These are phyloP conservation scores for Haemorhous mexicanus DNA, from an alignment of 2,113 vertebrate species.

Conservation along the genomic window DNA sequence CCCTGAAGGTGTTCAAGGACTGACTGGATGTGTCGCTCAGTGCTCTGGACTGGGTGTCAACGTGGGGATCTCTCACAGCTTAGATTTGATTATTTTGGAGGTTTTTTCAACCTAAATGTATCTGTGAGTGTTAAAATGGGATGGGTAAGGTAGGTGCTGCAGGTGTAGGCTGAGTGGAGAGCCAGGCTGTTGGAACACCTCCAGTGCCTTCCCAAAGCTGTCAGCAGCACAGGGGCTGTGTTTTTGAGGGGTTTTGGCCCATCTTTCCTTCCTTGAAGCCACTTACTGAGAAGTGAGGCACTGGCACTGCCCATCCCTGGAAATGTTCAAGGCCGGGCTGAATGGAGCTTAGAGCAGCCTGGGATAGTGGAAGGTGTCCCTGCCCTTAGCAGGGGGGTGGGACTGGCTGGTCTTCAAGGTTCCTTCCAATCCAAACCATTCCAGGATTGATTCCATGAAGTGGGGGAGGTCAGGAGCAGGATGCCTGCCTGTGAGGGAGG, in stretches of 20 bases:
- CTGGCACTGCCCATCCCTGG: neutral
- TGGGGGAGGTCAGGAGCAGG: neutral
- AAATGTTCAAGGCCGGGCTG: neutral
- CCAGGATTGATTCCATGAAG: neutral
- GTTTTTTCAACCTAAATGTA: neutral
- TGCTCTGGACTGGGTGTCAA: neutral
- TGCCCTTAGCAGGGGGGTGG: neutral
- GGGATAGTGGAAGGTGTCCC: neutral
- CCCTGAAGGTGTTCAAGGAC: neutral
- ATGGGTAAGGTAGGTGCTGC: neutral
- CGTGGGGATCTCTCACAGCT: too few species aligned
- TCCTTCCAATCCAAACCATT: neutral
- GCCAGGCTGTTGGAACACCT: neutral
- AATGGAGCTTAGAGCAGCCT: neutral
- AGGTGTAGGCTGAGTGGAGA: neutral
- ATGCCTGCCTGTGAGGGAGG: accelerated
- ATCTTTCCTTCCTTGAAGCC: neutral
- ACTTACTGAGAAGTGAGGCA: neutral
- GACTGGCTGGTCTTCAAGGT: neutral
- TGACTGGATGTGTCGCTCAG: neutral
- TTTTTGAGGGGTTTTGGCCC: neutral
- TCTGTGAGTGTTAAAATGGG: neutral
- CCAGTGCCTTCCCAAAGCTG: neutral
- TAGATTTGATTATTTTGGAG: neutral
- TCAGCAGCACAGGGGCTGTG: neutral